Percentiles rank a stretch among this genome's conserved stretches.
phyloP scores from a whole-genome alignment of 92 coral and sea anemone genomes.

The Siderastrea siderea region DNA sequence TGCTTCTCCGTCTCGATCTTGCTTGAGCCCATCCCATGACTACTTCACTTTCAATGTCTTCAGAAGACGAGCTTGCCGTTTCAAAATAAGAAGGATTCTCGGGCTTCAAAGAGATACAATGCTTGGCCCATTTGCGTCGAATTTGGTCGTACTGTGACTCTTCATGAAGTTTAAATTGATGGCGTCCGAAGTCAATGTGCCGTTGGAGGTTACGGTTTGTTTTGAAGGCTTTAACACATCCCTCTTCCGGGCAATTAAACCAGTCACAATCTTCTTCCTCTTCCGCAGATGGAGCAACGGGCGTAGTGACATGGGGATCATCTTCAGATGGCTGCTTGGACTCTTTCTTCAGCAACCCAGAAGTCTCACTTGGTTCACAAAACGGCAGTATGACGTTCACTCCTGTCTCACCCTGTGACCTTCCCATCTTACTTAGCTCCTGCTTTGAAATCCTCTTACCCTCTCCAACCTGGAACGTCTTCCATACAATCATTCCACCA shows the following conservation, averaged over 20 bases:
- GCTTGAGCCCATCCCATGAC: slow-evolving; percentile 46
- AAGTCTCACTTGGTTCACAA: slow-evolving; percentile 22
- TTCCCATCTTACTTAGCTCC: not conserved
- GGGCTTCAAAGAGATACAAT: slow-evolving; percentile 49
- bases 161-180: slow-evolving; percentile 48
- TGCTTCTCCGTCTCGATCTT: too few relatives aligned
- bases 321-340: not conserved
- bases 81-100: slow-evolving; percentile 8
- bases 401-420: slow-evolving; percentile 9
- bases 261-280: not conserved
- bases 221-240: slow-evolving; percentile 40
- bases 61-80: slow-evolving; percentile 1
- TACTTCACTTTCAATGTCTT: not conserved
- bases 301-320: not conserved
- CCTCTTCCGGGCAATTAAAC: slow-evolving; percentile 60
- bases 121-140: slow-evolving; percentile 60
- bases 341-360: slow-evolving; percentile 30
- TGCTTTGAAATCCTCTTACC: too few relatives aligned
- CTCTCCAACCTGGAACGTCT: too few relatives aligned
- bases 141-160: slow-evolving; percentile 63
- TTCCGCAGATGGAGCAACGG: not conserved
- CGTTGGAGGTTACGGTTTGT: slow-evolving; percentile 28
- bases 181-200: slow-evolving; percentile 57
- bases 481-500: too few relatives aligned
- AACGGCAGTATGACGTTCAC: slow-evolving; percentile 2